Evolutionary conservation across 2,797 vertebrate species (phyloP).

Genomic region (Columba guinea): DNA sequence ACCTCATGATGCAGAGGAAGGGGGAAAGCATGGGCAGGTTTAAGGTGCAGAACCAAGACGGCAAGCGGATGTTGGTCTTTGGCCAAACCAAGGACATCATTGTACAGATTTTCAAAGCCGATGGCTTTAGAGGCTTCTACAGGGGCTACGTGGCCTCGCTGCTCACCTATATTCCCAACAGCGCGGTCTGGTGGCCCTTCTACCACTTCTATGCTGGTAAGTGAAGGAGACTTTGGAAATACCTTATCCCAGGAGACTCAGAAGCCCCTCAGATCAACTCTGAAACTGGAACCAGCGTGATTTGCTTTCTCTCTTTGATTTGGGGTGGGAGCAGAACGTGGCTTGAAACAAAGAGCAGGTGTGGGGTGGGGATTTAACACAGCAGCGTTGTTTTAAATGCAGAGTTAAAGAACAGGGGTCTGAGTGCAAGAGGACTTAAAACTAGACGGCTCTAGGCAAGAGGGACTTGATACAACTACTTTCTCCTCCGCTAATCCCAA

Average conservation of each 20-base stretch:
- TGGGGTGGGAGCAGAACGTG: background rate
- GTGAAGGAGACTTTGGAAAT: background rate
- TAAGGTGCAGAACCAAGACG: slow-evolving; percentile 60
- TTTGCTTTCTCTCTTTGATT: background rate
- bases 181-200: slow-evolving; percentile 98
- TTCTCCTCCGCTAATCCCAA: background rate
- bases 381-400: background rate
- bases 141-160: slow-evolving; percentile 94
- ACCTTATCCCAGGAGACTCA: background rate
- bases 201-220: slow-evolving; percentile 98
- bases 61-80: slow-evolving; percentile 79
- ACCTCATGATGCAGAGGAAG: slow-evolving; percentile 95
- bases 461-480: background rate
- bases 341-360: background rate
- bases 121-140: slow-evolving; percentile 93
- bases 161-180: slow-evolving; percentile 98
- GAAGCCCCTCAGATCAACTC: accelerated
- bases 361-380: background rate
- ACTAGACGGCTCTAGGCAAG: background rate
- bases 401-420: background rate
- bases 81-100: slow-evolving; percentile 93
- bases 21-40: slow-evolving; percentile 90
- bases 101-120: slow-evolving; percentile 88
- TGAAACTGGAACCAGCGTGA: accelerated
- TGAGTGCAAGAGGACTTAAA: background rate